Base-by-base conservation (phyloP, 2,113 vertebrate species). In the Lipophrys pholis region DNA sequence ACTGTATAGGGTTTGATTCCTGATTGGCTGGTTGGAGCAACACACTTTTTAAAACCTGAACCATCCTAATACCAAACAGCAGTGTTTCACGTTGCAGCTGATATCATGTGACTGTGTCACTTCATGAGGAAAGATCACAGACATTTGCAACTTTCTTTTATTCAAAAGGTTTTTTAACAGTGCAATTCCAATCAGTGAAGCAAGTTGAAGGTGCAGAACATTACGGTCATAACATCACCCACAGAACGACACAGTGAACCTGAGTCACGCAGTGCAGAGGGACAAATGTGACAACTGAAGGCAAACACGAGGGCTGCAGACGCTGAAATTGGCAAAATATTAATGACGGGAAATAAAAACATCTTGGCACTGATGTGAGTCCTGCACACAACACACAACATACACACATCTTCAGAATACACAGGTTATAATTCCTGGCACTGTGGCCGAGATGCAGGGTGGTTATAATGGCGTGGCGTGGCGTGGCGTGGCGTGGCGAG, bases 211-310 rank as follows among this genome's bases (percentile, higher is more conserved):
- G 56, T 83, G 69, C 78, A 30, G 21, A 30, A 66, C 38, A 76
- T 7, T 35, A 67, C 62, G 80, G 72, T 64, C 36, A 76, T 69
- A 60, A 50, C 43, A 48, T 63, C 7, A 65, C 80, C 69, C 84
- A 69, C n/a, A n/a, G n/a, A n/a, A n/a, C n/a, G n/a, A n/a, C n/a
- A n/a, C 66, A 60, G 50, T 73, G 48, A 88, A 80, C 91, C 90
- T 92, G 90, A 91, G 89, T 53, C 65, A 78, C n/a, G n/a, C 52
- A 74, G 61, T 39, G 74, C 9, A 67, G 75, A 82, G 57, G 41
- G 17, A 72, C 10, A 67, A 54, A 11, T 52, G 30, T 55, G 53
- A 70, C 50, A 15, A 54, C 21, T 78, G 59, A 15, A 30, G 46
- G 50, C 45, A 39, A 57, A 66, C 30, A 69, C 42, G 12, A 51